Evolutionary conservation across 2,113 vertebrate genomes (phyloP), one percentile per base, ranked within the genome.

Genomic region (Oryzias celebensis): DNA sequence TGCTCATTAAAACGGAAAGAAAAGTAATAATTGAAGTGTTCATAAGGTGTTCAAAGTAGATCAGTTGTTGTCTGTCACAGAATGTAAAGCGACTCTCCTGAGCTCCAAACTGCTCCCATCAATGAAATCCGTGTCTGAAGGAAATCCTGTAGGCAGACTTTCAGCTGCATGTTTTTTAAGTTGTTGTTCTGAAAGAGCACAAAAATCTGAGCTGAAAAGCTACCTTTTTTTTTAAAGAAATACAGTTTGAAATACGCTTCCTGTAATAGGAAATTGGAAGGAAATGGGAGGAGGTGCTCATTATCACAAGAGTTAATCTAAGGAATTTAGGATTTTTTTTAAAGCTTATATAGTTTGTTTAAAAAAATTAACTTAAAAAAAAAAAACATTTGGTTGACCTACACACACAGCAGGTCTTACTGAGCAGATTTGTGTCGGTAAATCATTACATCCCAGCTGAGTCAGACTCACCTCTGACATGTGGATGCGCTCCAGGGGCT

Each of bases 271-370:
- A 72, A 73, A 28, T 45, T 44, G 50, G 57, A 28, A 71, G 63
- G 77, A 81, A 78, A 78, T 65, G 65, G 71, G 12, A 58, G 69
- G 59, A 69, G 66, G 66, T 46, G 31, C 20, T 46, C 53, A 65
- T 61, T 65, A 49, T 69, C 23, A 56, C 68, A 51, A 44, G 3
- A 10, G 23, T 44, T 17, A 26, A 8, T 26, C 42, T 26, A 26
- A 58, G 23, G 1, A 57, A 56, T 56, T 57, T 18, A 43, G 18
- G 43, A 56, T 8, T 47, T 49, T 13, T 36, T 22, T 23, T 1
- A 8, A 20, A 4, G 15, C 49, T 23, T 3, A 14, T 36, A 18
- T 28, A 16, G 20, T 20, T 18, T 24, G 3, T 24, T 44, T 57
- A 44, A 16, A 12, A 12, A 23, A 23, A 17, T 17, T 51, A 15